These are phyloP conservation scores for Philaethria dido DNA, from an alignment of 2,888 invertebrate species.

Conservation along the genomic window DNA sequence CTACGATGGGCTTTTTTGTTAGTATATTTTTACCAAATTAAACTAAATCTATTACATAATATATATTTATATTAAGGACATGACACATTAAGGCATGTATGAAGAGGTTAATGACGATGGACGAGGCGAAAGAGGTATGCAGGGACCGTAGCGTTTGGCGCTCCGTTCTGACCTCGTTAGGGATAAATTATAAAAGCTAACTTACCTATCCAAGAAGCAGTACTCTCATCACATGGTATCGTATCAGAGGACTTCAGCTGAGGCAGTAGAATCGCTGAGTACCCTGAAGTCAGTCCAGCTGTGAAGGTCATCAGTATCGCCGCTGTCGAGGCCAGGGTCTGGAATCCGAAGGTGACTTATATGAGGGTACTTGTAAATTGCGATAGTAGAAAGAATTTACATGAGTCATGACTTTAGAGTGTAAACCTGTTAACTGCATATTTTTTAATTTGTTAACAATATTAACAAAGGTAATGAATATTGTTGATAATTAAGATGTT, in stretches of 20 bases:
- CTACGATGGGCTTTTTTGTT: too few species aligned
- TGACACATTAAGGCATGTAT: too few species aligned
- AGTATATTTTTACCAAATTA: too few species aligned
- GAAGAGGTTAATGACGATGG: too few species aligned
- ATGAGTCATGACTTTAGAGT: not conserved
- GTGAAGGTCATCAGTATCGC: conserved; percentile 82
- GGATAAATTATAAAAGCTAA: not conserved
- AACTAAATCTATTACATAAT: too few species aligned
- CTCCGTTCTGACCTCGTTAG: too few species aligned
- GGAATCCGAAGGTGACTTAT: conserved; percentile 38
- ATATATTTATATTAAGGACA: too few species aligned
- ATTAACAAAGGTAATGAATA: too few species aligned
- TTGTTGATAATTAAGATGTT: too few species aligned
- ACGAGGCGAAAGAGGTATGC: too few species aligned
- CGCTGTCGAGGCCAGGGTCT: conserved; percentile 82
- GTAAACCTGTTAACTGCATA: not conserved
- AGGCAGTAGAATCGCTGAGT: conserved; percentile 85
- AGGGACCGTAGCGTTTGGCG: too few species aligned
- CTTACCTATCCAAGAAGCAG: conserved; percentile 86
- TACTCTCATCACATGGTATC: conserved; percentile 72
- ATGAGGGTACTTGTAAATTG: not conserved
- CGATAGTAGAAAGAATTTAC: not conserved
- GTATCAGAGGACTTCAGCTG: conserved; percentile 75
- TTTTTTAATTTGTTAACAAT: not conserved
- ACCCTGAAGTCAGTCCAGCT: conserved; percentile 85